Base-by-base conservation (phyloP, 2,797 vertebrate genomes). In the Phalloptychus januarius region DNA sequence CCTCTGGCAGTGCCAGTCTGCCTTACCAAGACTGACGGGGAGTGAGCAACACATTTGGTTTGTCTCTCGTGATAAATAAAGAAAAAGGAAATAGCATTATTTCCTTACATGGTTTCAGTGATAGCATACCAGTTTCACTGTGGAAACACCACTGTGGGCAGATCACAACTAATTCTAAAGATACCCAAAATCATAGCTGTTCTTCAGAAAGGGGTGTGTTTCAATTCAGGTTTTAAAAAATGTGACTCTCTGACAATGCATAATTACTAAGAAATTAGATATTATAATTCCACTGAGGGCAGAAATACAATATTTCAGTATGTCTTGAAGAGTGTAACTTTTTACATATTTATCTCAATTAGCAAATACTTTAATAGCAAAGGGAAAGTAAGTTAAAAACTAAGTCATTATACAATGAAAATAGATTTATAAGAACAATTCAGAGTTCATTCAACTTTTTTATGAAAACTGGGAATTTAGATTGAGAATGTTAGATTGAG, bases 141-240 rank as follows among this genome's bases (percentile, higher is more conserved):
- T 75, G 58, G 79, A 31, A 78, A 70, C 63, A 72, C 52, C 38
- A 67, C 1, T 76, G 76, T 71, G 79, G 86, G 77, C 42, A 33
- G 7, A 81, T 67, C 1, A 8, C 15, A 74, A 75, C 72, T 42
- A 2, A n/a, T 38, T 82, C 79, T 86, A 91, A 83, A 88, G 87
- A 85, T 82, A 89, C 71, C 36, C 48, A 2, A 82, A 90, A 81
- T 83, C 80, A 77, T 83, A 83, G 50, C 74, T 79, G 42, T 40
- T 78, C 71, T 70, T 67, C 69, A 74, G 31, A 79, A 75, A 44
- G 7, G 67, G 8, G 5, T 44, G 33, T 28, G 38, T 40, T 40
- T 76, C 58, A 84, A 74, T 77, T 63, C 70, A 54, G 65, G 79
- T 78, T 85, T 81, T 42, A 0, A 7, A 85, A 82, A 71, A 20